Evolutionary conservation across 2,888 invertebrate genomes (phyloP).

Genomic region (Campoplex capitator): DNA sequence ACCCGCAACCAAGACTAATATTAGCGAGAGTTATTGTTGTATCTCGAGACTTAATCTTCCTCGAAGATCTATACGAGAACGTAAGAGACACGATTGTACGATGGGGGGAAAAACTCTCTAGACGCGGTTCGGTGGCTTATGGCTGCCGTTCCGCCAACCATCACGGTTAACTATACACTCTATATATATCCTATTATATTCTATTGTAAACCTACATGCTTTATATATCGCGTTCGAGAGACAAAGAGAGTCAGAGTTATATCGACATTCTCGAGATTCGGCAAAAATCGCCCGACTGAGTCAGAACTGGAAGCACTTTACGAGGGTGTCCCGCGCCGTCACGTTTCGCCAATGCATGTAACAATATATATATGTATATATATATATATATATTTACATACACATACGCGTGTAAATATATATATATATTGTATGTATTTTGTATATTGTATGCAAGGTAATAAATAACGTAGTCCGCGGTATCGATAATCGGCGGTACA

Average conservation of each 20-base stretch:
- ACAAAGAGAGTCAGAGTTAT: constrained; percentile 67
- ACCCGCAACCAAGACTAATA: constrained; percentile 48
- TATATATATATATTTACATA: constrained; percentile 15
- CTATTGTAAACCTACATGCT: constrained; percentile 41
- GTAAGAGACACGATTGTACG: constrained; percentile 23
- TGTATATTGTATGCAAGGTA: constrained; percentile 68
- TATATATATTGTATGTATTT: constrained; percentile 2
- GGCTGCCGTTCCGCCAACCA: constrained; percentile 51
- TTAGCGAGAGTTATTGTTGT: constrained; percentile 63
- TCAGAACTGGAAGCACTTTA: constrained; percentile 83
- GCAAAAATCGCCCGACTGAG: constrained; percentile 79
- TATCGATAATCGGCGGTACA: constrained; percentile 82
- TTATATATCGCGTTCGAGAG: constrained; percentile 48
- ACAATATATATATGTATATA: background rate
- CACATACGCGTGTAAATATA: background rate
- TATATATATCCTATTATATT: constrained; percentile 37
- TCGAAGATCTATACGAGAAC: constrained; percentile 59
- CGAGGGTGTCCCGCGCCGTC: constrained; percentile 80
- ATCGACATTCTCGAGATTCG: constrained; percentile 81
- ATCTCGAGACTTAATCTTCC: constrained; percentile 44
- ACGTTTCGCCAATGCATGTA: constrained; percentile 79
- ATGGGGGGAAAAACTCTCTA: constrained; percentile 36
- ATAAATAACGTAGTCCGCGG: constrained; percentile 80
- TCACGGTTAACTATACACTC: constrained; percentile 24
- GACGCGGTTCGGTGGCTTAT: constrained; percentile 54